Percentiles rank a stretch among this genome's conserved stretches.
These are phyloP conservation scores for Drosophila lacicola DNA, from an alignment of 2,888 invertebrate species.

Conservation along the genomic window DNA sequence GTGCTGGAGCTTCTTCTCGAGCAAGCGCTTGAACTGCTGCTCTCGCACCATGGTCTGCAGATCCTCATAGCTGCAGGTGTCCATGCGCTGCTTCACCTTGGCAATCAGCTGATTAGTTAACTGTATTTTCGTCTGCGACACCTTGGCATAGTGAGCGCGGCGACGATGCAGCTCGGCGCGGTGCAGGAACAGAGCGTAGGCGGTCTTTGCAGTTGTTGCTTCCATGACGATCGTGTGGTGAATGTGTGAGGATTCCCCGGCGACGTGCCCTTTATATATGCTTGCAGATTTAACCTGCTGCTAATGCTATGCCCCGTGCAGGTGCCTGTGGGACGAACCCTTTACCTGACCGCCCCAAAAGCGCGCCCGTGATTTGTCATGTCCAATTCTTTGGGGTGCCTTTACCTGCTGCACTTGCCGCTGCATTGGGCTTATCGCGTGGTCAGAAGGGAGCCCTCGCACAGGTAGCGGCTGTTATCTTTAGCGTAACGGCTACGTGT, in stretches of 20 bases:
- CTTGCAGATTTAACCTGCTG: slow-evolving; percentile 20
- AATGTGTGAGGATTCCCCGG: slow-evolving; percentile 44
- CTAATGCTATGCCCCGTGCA: slow-evolving; percentile 6
- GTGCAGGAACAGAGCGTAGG: slow-evolving; percentile 68
- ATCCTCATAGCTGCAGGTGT: slow-evolving; percentile 59
- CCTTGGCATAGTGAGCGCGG: slow-evolving; percentile 27
- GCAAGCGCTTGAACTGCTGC: slow-evolving; percentile 53
- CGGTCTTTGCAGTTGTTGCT: slow-evolving; percentile 43
- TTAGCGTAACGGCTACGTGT: slow-evolving; percentile 28
- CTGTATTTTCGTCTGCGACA: slow-evolving; percentile 60
- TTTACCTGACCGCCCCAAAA: slow-evolving; percentile 10
- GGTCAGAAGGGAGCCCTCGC: not conserved
- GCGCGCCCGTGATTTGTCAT: slow-evolving; percentile 47
- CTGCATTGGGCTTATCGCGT: slow-evolving; percentile 8
- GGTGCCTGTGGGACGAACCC: not conserved
- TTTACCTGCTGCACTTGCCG: slow-evolving; percentile 40
- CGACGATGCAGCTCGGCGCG: slow-evolving; percentile 63
- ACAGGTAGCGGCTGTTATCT: slow-evolving; percentile 56
- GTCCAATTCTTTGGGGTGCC: slow-evolving; percentile 48
- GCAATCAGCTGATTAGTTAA: slow-evolving; percentile 56
- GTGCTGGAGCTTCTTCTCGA: slow-evolving; percentile 54
- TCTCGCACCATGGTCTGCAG: slow-evolving; percentile 55
- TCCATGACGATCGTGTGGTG: slow-evolving; percentile 51
- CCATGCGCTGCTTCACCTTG: slow-evolving; percentile 46
- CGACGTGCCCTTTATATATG: slow-evolving; percentile 44